Conservation (phyloP, 2,113 vertebrate species). For the Apus apus region DNA sequence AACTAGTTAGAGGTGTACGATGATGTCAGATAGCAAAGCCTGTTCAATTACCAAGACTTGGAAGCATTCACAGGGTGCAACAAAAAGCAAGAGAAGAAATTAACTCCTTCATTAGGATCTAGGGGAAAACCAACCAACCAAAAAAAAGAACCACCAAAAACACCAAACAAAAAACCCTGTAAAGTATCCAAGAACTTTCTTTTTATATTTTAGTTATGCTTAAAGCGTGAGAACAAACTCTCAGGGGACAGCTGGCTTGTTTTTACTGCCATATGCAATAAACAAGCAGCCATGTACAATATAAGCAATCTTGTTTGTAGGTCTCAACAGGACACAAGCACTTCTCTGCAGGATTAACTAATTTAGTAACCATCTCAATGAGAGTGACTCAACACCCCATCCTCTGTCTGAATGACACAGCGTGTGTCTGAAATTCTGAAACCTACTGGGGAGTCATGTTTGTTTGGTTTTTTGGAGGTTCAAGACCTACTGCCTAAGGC, state of each 20-base stretch:
- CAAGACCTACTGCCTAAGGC: not conserved
- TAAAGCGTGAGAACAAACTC: not conserved
- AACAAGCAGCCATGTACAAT: not conserved
- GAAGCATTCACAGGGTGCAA: not conserved
- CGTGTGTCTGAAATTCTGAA: not conserved
- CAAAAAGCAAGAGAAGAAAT: not conserved
- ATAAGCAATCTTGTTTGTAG: not conserved
- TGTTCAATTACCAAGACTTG: not conserved
- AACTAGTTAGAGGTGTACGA: not conserved
- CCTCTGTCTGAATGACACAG: not conserved
- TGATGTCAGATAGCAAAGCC: not conserved
- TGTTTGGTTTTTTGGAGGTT: not conserved
- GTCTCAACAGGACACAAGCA: not conserved
- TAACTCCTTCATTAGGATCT: not conserved
- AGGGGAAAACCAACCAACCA: not conserved
- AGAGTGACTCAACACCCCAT: not conserved
- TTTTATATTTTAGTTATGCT: not conserved
- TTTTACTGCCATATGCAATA: not conserved
- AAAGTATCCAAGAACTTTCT: not conserved
- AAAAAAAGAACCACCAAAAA: not conserved
- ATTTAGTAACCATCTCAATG: not conserved
- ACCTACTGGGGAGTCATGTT: not conserved
- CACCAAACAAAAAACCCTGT: not conserved
- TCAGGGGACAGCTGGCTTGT: not conserved
- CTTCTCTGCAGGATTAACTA: not conserved